Percentiles rank a stretch among this genome's conserved stretches.
Evolutionary conservation across 2,113 vertebrate species (phyloP).

Genomic region (Gymnogyps californianus): DNA sequence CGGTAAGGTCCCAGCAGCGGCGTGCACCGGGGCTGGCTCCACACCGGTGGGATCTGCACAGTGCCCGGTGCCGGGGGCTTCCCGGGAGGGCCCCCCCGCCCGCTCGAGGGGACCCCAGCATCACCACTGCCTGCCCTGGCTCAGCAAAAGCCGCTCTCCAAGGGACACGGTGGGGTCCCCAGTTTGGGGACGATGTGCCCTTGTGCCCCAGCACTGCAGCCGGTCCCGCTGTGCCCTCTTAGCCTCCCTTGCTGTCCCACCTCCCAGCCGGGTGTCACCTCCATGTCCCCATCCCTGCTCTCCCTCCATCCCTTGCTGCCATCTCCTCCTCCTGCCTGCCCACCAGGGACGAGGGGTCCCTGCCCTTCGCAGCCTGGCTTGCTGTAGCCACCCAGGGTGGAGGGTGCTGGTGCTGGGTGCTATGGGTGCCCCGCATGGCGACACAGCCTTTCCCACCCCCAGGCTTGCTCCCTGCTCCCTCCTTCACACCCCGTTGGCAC

Average conservation of each 20-base stretch:
- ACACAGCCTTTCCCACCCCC: no score
- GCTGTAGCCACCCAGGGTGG: no score
- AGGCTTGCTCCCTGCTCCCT: accelerated
- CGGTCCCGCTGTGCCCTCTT: not conserved
- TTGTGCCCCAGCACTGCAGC: no score
- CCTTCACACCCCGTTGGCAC: not conserved
- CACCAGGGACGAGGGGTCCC: accelerated
- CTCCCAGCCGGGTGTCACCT: not conserved
- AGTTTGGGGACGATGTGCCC: accelerated
- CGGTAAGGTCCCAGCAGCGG: accelerated
- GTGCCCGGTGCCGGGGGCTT: accelerated
- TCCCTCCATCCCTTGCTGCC: not conserved
- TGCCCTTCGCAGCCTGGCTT: not conserved
- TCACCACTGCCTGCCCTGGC: not conserved
- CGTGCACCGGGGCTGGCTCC: accelerated
- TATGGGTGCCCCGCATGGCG: not conserved
- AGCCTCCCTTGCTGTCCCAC: not conserved
- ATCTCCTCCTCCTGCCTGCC: not conserved
- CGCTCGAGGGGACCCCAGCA: not conserved
- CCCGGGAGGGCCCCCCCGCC: not conserved
- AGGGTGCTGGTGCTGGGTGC: not conserved
- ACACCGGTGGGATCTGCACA: accelerated
- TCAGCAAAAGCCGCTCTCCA: no score
- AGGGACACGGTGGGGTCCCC: accelerated
- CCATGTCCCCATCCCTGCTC: not conserved